Percentiles rank a stretch among this genome's conserved stretches.
Conservation (phyloP, 1,140 invertebrate genomes). For the Aradophagus sp. region DNA sequence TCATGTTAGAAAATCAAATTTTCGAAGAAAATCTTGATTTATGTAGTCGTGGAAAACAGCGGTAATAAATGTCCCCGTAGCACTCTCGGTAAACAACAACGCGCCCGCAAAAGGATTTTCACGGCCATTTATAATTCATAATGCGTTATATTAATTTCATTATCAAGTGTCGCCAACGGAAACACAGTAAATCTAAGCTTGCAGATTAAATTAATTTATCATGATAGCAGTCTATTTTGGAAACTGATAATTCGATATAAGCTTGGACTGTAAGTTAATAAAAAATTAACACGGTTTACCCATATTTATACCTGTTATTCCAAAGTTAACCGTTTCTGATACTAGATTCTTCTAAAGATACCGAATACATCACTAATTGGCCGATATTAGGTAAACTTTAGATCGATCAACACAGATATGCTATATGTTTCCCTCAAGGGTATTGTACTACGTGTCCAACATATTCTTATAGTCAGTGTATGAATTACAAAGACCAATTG, state of each 20-base stretch:
- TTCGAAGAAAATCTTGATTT: slow-evolving; percentile 35
- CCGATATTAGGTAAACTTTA: no score
- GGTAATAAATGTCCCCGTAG: slow-evolving; percentile 16
- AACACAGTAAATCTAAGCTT: slow-evolving; percentile 14
- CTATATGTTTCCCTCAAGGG: no score
- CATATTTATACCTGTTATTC: no score
- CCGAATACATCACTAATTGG: no score
- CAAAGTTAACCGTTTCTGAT: no score
- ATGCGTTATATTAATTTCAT: slow-evolving; percentile 23
- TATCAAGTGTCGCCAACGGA: not conserved
- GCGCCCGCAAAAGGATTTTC: not conserved
- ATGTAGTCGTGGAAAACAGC: slow-evolving; percentile 17
- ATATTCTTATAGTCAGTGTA: no score
- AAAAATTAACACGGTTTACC: no score
- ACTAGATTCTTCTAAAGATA: no score
- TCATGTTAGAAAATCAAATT: slow-evolving; percentile 31
- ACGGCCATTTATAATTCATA: slow-evolving; percentile 1
- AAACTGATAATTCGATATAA: slow-evolving; percentile 19
- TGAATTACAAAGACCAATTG: no score
- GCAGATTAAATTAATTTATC: slow-evolving; percentile 13
- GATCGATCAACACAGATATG: no score
- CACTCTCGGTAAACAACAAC: slow-evolving; percentile 12
- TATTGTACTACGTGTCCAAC: no score
- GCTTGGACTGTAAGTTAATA: slow-evolving; percentile 1
- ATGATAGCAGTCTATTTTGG: slow-evolving; percentile 12